Base-by-base conservation (phyloP, 1,140 invertebrate genomes). In the Homalodisca vitripennis region DNA sequence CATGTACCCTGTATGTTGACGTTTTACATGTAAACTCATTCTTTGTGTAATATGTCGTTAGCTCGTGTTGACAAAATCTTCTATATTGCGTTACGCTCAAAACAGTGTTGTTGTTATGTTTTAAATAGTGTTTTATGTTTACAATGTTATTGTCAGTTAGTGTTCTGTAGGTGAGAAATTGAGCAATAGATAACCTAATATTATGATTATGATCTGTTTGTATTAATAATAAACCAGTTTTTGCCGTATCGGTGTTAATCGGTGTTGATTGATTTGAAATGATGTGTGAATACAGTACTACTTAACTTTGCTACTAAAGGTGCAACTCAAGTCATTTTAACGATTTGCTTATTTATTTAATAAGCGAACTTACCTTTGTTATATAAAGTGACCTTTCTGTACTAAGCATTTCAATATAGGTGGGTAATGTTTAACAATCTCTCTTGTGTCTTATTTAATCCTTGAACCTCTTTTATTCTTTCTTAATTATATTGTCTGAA, bases 361-460 rank as follows among this genome's bases (percentile, higher is more conserved):
- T 17, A 60, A 6, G 26, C 55, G 29, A 27, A 60, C 55, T 60
- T 60, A 27, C 6, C 24, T 60, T 66, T 66, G 32, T 66, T 66
- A 66, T 66, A 46, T 46, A 66, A 66, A 66, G 63, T 66, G 63
- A 46, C 63, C 63, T 66, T 66, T 66, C 63, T 66, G 63, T 66
- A 66, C 63, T 46, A 66, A 66, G 63, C 41, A 66, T 66, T 66
- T 66, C 63, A 66, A 47, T 66, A 66, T 66, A 66, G 12, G 63
- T 66, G 63, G 63, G 41, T 66, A 66, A 46, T 66, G 63, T 66
- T 60, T 66, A 66, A 60, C 55, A 60, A 27, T 60, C 22, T 27
- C 26, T 29, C 24, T 27, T 60, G 55, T 60, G 24, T 60, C 29
- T 60, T 60, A 60, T 60, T 60, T 60, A n/a, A n/a, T n/a, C n/a